These are phyloP conservation scores for Spizaetus ornatus DNA, from an alignment of 2,113 vertebrate genomes.

Conservation along the genomic window DNA sequence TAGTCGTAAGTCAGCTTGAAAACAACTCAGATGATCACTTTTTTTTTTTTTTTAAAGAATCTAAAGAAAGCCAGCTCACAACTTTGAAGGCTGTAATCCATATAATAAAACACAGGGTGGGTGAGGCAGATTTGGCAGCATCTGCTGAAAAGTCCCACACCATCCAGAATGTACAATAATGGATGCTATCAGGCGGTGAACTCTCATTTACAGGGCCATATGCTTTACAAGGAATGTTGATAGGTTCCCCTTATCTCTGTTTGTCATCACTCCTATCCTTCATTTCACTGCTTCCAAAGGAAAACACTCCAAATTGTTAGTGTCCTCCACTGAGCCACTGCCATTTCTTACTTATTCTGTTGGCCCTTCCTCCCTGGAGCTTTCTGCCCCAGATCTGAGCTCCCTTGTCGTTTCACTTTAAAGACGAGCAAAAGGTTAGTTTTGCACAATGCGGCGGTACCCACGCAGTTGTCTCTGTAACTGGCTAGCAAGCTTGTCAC, in stretches of 20 bases:
- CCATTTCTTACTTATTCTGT: neutral
- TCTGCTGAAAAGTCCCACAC: constrained; percentile 16
- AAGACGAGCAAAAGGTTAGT: neutral
- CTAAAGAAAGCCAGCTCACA: neutral
- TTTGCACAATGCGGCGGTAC: neutral
- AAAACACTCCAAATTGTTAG: constrained; percentile 2
- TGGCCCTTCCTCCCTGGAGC: neutral
- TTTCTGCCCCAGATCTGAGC: neutral
- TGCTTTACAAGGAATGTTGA: constrained; percentile 54
- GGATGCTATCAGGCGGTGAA: constrained; percentile 24
- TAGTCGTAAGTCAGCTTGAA: neutral
- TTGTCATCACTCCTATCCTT: constrained; percentile 50
- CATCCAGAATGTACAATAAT: neutral
- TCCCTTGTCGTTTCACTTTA: neutral
- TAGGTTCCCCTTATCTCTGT: constrained; percentile 45
- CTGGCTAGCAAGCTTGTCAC: neutral
- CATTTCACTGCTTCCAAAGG: constrained; percentile 50
- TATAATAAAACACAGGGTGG: constrained; percentile 18
- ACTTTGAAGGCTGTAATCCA: constrained; percentile 11
- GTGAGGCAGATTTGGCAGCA: neutral
- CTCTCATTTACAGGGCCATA: constrained; percentile 36
- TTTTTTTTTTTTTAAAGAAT: neutral
- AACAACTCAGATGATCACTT: neutral
- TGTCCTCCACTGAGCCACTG: neutral
- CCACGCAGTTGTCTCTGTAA: neutral